Conservation (phyloP, 2,797 vertebrate genomes). For the Chrysocyon brachyurus region DNA sequence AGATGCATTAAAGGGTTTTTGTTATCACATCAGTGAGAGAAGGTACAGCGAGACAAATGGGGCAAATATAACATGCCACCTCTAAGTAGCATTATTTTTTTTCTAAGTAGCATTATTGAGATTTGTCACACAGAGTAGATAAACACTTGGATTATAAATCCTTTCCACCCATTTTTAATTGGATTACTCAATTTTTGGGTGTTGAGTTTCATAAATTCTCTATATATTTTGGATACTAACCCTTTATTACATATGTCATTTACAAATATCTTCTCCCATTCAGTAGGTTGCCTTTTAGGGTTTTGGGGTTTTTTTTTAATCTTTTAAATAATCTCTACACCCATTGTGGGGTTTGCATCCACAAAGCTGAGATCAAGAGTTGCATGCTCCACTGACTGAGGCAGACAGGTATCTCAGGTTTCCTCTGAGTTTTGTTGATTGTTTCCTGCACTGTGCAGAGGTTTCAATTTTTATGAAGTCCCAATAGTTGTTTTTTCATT, state of each 20-base stretch:
- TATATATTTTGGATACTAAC: background rate
- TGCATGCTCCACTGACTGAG: background rate
- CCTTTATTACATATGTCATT: background rate
- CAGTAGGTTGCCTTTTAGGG: background rate
- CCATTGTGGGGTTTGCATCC: background rate
- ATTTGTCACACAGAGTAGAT: conserved; percentile 33
- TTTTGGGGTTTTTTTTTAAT: background rate
- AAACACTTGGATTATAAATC: background rate
- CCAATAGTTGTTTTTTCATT: background rate
- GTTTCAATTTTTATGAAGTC: background rate
- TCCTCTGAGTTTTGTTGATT: background rate
- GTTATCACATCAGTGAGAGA: conserved; percentile 50
- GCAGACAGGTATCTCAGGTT: background rate
- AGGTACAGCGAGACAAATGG: conserved; percentile 41
- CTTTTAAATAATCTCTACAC: background rate
- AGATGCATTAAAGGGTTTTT: conserved; percentile 65
- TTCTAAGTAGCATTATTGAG: conserved; percentile 31
- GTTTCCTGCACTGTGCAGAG: background rate
- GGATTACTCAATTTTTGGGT: background rate
- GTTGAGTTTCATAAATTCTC: background rate
- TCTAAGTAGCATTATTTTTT: conserved; percentile 1
- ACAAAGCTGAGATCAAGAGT: background rate
- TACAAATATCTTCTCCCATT: background rate
- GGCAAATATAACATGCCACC: conserved; percentile 45
- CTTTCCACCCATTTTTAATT: background rate